phyloP scores from a whole-genome alignment of 2,888 invertebrate genomes.

The Pemphredon lugubris region DNA sequence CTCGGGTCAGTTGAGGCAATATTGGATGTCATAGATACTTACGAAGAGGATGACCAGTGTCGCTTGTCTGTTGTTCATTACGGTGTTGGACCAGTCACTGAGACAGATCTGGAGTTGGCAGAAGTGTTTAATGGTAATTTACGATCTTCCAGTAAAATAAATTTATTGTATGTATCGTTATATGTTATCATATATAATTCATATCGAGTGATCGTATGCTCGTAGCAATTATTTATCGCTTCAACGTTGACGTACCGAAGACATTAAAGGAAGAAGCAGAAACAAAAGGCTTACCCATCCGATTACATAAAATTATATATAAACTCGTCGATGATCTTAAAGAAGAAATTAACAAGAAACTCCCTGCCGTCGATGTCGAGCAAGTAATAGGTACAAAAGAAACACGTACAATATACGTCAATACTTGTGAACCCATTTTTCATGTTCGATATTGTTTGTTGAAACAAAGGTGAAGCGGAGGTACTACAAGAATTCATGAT shows the following conservation, averaged over 20 bases:
- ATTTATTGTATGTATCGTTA: background rate
- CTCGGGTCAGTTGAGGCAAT: constrained; percentile 98
- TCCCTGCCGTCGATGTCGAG: constrained; percentile 89
- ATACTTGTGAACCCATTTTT: too few relatives aligned
- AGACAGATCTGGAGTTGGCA: constrained; percentile 92
- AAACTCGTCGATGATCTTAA: constrained; percentile 94
- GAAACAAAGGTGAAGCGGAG: constrained; percentile 89
- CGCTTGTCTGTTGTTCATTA: constrained; percentile 92
- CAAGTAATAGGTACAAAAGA: constrained; percentile 86
- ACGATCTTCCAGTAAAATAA: background rate
- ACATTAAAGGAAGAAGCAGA: constrained; percentile 82
- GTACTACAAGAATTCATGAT: constrained; percentile 92
- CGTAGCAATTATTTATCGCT: constrained; percentile 91
- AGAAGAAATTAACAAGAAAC: constrained; percentile 86
- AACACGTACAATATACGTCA: background rate
- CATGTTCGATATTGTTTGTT: background rate
- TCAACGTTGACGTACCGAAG: constrained; percentile 88
- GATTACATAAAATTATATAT: constrained; percentile 94
- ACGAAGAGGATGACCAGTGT: constrained; percentile 87
- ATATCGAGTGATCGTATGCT: constrained; percentile 15
- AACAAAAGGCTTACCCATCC: constrained; percentile 83
- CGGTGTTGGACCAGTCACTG: constrained; percentile 93
- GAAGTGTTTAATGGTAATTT: constrained; percentile 85
- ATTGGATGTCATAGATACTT: constrained; percentile 93
- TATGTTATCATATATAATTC: constrained; percentile 2